Evolutionary conservation across 2,888 invertebrate genomes (phyloP), one percentile per base, ranked within the genome.

Genomic region (Heliconius charithonia): DNA sequence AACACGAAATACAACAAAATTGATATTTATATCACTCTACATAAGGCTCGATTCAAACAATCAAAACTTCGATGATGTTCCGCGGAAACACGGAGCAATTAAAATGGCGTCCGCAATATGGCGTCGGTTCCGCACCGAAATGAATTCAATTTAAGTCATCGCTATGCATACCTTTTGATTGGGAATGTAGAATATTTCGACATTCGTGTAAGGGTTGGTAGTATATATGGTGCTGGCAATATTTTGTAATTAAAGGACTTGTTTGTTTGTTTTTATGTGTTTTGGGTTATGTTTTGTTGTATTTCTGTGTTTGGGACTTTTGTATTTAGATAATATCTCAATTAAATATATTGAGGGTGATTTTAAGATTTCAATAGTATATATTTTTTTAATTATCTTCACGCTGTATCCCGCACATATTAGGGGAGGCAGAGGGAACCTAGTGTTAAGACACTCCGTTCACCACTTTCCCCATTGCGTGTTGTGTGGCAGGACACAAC

Each of bases 91-190:
- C 72, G 75, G 80, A 79, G 80, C 82, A 83, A 83, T 83, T 83
- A 83, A 83, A 83, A 83, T 82, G 82, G 81, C 80, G 81, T 76
- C 81, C 73, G 76, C 83, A 83, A 82, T 82, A 83, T 83, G 83
- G 80, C 79, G 78, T 69, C 80, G 80, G 78, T 79, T 80, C 78
- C 80, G 79, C 56, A 75, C 65, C 75, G 77, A 80, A 82, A 81
- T 82, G 80, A 81, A 82, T 82, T 82, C 81, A 79, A 77, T 80
- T 82, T 80, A 79, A 82, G 84, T 85, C 85, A 85, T 86, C 84
- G 86, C 83, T 87, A 86, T 86, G 84, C 84, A 83, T 85, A 83
- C 81, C 83, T 85, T 84, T 85, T 83, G 83, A 85, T 85, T 84
- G 83, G 80, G 80, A 73, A 80, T 83, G 81, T 81, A 63, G 78